Base-by-base conservation (phyloP, 1,140 invertebrate species). In the Epicauta chinensis region DNA sequence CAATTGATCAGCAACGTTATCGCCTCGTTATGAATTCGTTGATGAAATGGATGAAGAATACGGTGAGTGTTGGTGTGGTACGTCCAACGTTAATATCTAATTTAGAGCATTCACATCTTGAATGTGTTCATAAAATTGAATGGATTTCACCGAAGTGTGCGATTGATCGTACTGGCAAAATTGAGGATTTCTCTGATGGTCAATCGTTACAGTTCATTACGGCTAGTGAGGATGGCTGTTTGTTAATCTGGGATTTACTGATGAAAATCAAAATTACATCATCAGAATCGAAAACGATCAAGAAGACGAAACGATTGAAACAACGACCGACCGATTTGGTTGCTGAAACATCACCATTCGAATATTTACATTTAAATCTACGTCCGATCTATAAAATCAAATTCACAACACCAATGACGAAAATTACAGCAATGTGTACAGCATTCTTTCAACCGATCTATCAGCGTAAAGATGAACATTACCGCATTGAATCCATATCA, bases 201-300 rank as follows among this genome's bases (percentile, higher is more conserved):
- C 72, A 74, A 41, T 78, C 74, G 6, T 63, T 77, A 34, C 82
- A 84, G 64, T 83, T 87, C 61, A 63, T 82, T 2, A 80, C 83
- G 3, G 75, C 76, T 38, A 78, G 80, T 43, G 69, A 79, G 53
- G 84, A 87, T 62, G 84, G 84, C 3, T 75, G 68, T 7, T 73
- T 88, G 29, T 75, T 80, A 50, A 80, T 86, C 62, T 89, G 86
- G 86, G 80, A 86, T 71, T 68, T 87, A 32, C 76, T 63, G 3
- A 56, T 59, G 29, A 63, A 63, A 49, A 74, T 74, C 3, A 58
- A 69, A 11, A 65, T 73, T 54, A 66, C 70, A 56, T 59, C 72
- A 1, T 68, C 65, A 10, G 64, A 67, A 32, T 72, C 72, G 53
- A 72, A 74, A 62, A 68, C 66, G 0, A 71, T 72, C 37, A 73